A percentile compares a stretch with the other conserved stretches of the same genome.
Conservation (phyloP, 2,113 vertebrate species). For the Semicossyphus pulcher region DNA sequence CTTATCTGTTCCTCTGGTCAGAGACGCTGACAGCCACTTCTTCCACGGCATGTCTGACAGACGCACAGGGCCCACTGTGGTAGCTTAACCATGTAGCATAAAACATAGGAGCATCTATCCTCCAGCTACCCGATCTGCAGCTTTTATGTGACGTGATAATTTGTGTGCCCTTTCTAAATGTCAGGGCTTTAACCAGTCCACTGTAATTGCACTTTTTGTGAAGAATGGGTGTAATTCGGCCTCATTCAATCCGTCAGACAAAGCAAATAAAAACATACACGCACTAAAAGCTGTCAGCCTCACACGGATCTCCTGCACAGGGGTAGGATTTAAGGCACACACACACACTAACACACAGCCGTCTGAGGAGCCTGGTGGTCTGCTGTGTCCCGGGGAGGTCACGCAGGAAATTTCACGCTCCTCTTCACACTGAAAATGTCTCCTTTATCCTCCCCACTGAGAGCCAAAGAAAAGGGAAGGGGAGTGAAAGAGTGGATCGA, state of each 20-base stretch:
- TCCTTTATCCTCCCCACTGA: constrained; percentile 62
- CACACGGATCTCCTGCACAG: constrained; percentile 1
- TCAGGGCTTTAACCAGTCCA: neutral
- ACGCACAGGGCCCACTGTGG: neutral
- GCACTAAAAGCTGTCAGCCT: constrained; percentile 18
- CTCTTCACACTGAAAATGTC: constrained; percentile 75
- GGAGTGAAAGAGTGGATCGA: constrained; percentile 43
- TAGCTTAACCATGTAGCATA: neutral
- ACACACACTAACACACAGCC: constrained; percentile 2
- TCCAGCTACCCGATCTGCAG: neutral
- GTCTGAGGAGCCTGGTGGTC: constrained; percentile 69
- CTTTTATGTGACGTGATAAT: neutral
- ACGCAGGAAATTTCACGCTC: constrained; percentile 75
- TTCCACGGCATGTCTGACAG: neutral
- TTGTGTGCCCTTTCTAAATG: neutral
- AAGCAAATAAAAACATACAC: constrained; percentile 31
- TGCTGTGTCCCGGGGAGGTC: constrained; percentile 63
- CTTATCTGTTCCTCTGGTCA: constrained; percentile 22
- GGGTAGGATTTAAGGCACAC: constrained; percentile 17
- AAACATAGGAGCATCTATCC: constrained; percentile 1
- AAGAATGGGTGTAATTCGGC: neutral
- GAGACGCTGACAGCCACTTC: constrained; percentile 16
- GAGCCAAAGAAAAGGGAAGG: constrained; percentile 40
- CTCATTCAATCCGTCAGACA: constrained; percentile 20
- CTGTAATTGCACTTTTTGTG: constrained; percentile 9